These are phyloP conservation scores for Bursaphelenchus okinawaensis DNA, from an alignment of 2,888 invertebrate species.

Conservation along the genomic window DNA sequence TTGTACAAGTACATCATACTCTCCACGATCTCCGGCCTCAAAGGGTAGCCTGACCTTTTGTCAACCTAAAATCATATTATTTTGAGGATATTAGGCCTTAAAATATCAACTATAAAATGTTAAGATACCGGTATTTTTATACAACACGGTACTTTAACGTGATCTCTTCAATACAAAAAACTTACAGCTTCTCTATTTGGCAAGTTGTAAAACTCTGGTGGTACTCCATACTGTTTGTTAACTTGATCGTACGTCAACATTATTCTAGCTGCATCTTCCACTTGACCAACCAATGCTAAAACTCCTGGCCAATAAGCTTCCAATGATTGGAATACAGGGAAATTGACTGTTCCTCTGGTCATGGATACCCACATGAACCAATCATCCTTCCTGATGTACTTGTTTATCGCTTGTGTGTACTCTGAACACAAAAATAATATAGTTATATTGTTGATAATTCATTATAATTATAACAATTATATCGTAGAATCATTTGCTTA, in stretches of 20 bases:
- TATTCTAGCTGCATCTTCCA: conserved; percentile 82
- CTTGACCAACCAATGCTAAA: conserved; percentile 72
- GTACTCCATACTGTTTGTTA: conserved; percentile 93
- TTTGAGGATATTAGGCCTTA: no score
- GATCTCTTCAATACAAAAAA: neutral
- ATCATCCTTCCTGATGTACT: conserved; percentile 76
- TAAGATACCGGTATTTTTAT: no score
- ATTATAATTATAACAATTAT: neutral
- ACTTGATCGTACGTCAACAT: conserved; percentile 84
- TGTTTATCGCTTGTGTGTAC: conserved; percentile 61
- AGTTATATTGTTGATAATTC: neutral
- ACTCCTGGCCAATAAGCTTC: conserved; percentile 99
- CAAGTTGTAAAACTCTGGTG: conserved; percentile 95
- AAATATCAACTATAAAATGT: neutral
- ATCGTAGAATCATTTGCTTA: neutral
- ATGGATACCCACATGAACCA: conserved; percentile 99
- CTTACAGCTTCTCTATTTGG: conserved; percentile 62
- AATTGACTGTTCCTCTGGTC: conserved; percentile 85
- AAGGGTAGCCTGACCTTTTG: conserved; percentile 80
- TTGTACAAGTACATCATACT: conserved; percentile 84
- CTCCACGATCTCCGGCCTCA: conserved; percentile 91
- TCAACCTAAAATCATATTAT: no score
- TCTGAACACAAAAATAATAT: conserved; percentile 49
- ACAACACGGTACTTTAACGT: no score
- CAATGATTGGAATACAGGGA: conserved; percentile 95